Evolutionary conservation across 2,113 vertebrate species (phyloP), one percentile per base, ranked within the genome.

Genomic region (Equus przewalskii): DNA sequence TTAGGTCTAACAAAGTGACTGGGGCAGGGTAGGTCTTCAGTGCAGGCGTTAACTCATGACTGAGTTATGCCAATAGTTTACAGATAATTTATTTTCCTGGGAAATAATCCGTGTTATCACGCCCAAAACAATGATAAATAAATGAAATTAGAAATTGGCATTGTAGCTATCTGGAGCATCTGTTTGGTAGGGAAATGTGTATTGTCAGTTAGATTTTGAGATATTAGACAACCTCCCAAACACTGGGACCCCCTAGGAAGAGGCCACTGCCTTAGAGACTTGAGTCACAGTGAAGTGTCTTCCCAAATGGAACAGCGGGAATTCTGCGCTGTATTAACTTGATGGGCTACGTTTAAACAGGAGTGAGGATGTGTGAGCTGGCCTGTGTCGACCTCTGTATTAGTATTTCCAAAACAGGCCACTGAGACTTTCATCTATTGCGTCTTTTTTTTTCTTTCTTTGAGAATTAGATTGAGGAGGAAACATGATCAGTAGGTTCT

Each of bases 241-340:
- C 33, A 56, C 24, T 44, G 21, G 24, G 4, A 3, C 2, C 2
- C 26, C 7, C n/a, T 33, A 19, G 62, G 51, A 7, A 36, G 54
- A 19, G 30, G 22, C 28, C 13, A 3, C 54, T 62, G 18, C 28
- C 56, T 19, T 46, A 7, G 10, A 15, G 64, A 22, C 30, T 24
- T 12, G 19, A 26, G 51, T 82, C 30, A 51, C 6, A 21, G 12
- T 1, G 30, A 36, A 46, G 56, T 54, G 8, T 46, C n/a, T 51
- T 9, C 3, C 36, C 9, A 4, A 8, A 1, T 12, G 21, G 7
- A n/a, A 18, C 1, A 6, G 36, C 4, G 18, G 4, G 2, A 6
- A 21, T 6, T 28, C 49, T 54, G 12, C 46, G 33, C 15, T 28
- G 1, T 3, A 54, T 36, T 54, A 10, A 4, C 9, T 12, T 2